Evolutionary conservation across 1,140 invertebrate species (phyloP).

Genomic region (Scaptomyza montana): DNA sequence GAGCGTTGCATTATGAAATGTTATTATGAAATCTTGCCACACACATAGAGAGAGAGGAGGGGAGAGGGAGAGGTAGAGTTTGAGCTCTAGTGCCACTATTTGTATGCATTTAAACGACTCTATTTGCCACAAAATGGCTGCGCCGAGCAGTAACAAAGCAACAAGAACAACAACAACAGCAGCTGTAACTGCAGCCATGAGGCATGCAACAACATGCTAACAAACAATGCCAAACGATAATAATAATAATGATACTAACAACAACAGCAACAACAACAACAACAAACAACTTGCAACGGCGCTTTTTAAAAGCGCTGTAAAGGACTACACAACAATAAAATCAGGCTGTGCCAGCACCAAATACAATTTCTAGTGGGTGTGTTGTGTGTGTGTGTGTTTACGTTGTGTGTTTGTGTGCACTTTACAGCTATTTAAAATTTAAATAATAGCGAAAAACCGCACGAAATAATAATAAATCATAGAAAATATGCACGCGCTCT

Average conservation of each 20-base stretch:
- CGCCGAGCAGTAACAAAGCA: constrained; percentile 46
- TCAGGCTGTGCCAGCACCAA: constrained; percentile 37
- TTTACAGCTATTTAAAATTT: constrained; percentile 82
- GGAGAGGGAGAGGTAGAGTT: no score
- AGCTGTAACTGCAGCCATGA: constrained; percentile 29
- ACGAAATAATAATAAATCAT: constrained; percentile 82
- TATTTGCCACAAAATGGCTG: constrained; percentile 81
- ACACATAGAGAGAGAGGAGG: not conserved
- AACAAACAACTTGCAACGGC: constrained; percentile 16
- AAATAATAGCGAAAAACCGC: constrained; percentile 80
- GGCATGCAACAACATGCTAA: constrained; percentile 59
- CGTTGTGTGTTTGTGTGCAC: constrained; percentile 47
- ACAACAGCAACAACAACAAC: constrained; percentile 40
- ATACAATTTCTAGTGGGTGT: constrained; percentile 66
- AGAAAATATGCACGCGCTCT: constrained; percentile 58
- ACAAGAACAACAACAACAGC: constrained; percentile 13
- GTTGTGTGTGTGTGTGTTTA: constrained; percentile 14
- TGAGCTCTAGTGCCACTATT: constrained; percentile 38
- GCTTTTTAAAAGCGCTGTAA: constrained; percentile 56
- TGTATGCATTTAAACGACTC: constrained; percentile 82
- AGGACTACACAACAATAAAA: constrained; percentile 56
- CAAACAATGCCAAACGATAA: constrained; percentile 74
- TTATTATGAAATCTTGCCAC: constrained; percentile 78
- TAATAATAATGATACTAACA: constrained; percentile 68
- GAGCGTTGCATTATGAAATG: constrained; percentile 79